Base-by-base conservation (phyloP, 2,797 vertebrate species). In the Esox lucius region DNA sequence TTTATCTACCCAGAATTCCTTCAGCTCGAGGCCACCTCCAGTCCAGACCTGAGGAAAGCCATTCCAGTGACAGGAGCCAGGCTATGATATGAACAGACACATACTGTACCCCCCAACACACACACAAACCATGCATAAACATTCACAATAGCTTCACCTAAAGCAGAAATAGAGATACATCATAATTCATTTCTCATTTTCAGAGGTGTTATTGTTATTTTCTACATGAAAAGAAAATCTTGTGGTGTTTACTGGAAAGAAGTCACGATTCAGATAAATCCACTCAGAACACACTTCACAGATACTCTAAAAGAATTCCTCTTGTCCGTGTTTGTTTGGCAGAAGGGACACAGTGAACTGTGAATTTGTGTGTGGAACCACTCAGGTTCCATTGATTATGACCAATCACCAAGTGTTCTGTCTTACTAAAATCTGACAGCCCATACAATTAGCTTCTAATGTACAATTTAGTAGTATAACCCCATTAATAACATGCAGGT, bases 1-100 rank as follows among this genome's bases (percentile, higher is more conserved):
- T 88, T 91, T 88, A 90, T 91, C 88, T 85, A 84, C 53, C 72
- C 78, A 73, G 77, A 86, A 89, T 90, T 90, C 87, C 74, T 90
- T 82, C 76, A 28, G 82, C 84, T 87, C 76, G 81, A 72, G 83
- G 82, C 81, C 75, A 81, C 61, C 81, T 81, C 80, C 71, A 71
- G 56, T 46, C 5, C 78, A 77, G 86, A 85, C 77, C 86, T 61
- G 78, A 84, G 86, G 82, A 59, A 76, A 51, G 81, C 19, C 76
- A 75, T 77, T 82, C 82, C 75, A 62, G 73, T 67, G 90, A 90
- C 90, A 87, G 85, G 73, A 77, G 48, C 51, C 1, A 4, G 19
- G 46, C 70, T 59, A 70, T 46, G 42, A 46, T 46, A 46, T 46
- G 42, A 85, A 81, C 76, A 84, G 79, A 88, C 8, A 84, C 84